Conservation (phyloP, 92 coral and sea anemone genomes). For the Desmophyllum pertusum region DNA sequence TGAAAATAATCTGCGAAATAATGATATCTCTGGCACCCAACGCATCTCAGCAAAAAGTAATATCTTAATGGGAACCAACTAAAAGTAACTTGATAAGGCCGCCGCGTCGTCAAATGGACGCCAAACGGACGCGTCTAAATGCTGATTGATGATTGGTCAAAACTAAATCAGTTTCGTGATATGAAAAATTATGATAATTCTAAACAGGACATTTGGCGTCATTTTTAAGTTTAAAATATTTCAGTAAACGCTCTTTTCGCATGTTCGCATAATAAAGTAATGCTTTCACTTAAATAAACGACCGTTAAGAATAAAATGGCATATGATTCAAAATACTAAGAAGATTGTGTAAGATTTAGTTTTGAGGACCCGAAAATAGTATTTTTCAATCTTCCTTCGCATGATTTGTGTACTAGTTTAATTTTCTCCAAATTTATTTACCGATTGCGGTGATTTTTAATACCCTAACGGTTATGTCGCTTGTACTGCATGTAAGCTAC, state of each 20-base stretch:
- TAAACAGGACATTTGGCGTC: neutral
- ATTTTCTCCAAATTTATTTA: no score
- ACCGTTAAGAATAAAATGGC: neutral
- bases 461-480: no score
- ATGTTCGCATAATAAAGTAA: neutral
- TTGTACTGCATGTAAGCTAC: no score
- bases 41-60: no score
- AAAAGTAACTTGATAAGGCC: no score
- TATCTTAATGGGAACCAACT: no score
- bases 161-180: neutral
- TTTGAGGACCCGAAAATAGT: neutral
- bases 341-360: neutral
- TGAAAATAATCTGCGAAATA: no score
- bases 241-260: neutral
- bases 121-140: neutral
- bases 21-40: no score
- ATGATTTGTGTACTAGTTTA: no score
- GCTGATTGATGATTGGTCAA: neutral
- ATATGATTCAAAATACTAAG: neutral
- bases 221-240: neutral
- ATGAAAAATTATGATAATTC: neutral
- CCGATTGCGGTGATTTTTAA: no score
- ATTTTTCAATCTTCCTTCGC: neutral
- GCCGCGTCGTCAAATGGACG: neutral
- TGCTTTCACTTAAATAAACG: no score